Conservation (phyloP, 2,888 invertebrate species). For the Netelia melanura region DNA sequence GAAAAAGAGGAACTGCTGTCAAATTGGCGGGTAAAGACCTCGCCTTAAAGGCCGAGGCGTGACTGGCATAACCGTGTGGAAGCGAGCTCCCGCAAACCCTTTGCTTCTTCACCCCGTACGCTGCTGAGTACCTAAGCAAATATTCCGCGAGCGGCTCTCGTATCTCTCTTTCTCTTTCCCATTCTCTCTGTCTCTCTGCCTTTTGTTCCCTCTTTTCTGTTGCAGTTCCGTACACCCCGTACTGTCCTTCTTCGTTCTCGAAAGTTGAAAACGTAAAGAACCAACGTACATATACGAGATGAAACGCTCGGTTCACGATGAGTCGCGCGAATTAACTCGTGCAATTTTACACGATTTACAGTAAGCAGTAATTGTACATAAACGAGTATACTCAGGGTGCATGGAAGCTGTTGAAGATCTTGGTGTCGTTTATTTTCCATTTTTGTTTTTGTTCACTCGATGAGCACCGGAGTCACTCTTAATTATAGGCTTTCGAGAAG, state of each 20-base stretch:
- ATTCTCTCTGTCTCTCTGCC: conserved; percentile 11
- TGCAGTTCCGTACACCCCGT: conserved; percentile 4
- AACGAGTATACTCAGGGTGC: neutral
- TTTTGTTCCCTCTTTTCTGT: conserved; percentile 42
- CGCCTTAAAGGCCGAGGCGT: conserved; percentile 78
- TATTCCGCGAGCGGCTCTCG: conserved; percentile 49
- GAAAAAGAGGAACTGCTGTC: conserved; percentile 76
- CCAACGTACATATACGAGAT: conserved; percentile 8
- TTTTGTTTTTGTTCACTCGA: neutral
- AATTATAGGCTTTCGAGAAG: conserved; percentile 32
- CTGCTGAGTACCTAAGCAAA: conserved; percentile 63
- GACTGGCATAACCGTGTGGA: conserved; percentile 77
- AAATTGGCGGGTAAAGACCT: conserved; percentile 77
- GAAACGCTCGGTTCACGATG: conserved; percentile 26
- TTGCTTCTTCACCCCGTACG: conserved; percentile 40
- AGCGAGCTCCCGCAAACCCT: conserved; percentile 36
- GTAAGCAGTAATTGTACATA: neutral
- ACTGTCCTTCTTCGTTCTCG: conserved; percentile 27
- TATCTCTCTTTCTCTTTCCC: conserved; percentile 26
- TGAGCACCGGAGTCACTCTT: conserved; percentile 21
- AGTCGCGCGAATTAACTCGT: conserved; percentile 46
- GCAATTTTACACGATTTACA: conserved; percentile 4
- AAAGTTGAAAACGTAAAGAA: conserved; percentile 26
- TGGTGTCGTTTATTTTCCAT: neutral
- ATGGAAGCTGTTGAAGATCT: conserved; percentile 1